Evolutionary conservation across 2,888 invertebrate species (phyloP).

Genomic region (Platerodrilus igneus): DNA sequence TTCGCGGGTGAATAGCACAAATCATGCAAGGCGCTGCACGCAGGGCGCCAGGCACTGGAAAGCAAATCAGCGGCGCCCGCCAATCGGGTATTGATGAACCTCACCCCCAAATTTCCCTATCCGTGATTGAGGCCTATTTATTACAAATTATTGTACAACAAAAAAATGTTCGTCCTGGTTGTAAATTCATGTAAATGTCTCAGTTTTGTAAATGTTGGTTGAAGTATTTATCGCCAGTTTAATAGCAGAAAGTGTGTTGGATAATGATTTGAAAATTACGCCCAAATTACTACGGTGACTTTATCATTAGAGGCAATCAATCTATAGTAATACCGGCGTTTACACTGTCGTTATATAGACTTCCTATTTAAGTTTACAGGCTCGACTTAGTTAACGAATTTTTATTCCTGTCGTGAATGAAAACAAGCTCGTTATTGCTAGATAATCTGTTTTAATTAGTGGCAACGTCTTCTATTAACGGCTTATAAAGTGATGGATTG

Average conservation of each 20-base stretch:
- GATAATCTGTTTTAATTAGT: too few relatives aligned
- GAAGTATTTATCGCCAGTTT: too few relatives aligned
- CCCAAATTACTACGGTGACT: constrained; percentile 27
- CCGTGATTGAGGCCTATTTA: constrained; percentile 36
- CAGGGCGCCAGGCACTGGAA: constrained; percentile 36
- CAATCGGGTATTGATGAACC: constrained; percentile 31
- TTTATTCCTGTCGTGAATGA: too few relatives aligned
- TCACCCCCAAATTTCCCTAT: constrained; percentile 25
- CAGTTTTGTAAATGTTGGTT: too few relatives aligned
- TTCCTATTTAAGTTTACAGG: too few relatives aligned
- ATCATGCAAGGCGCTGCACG: constrained; percentile 37
- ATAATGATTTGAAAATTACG: constrained; percentile 29
- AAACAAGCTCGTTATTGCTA: too few relatives aligned
- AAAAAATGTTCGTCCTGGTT: constrained; percentile 11
- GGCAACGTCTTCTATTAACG: too few relatives aligned
- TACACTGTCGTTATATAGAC: too few relatives aligned
- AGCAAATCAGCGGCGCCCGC: constrained; percentile 36
- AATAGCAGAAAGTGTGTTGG: constrained; percentile 23
- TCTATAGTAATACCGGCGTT: constrained; percentile 30
- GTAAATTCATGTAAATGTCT: too few relatives aligned
- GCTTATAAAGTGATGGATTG: too few relatives aligned
- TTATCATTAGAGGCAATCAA: constrained; percentile 30
- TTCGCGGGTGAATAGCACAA: constrained; percentile 34
- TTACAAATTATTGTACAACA: constrained; percentile 33
- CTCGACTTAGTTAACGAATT: too few relatives aligned